Base-by-base conservation (phyloP, 2,888 invertebrate species). In the Napeogenes sylphis region DNA sequence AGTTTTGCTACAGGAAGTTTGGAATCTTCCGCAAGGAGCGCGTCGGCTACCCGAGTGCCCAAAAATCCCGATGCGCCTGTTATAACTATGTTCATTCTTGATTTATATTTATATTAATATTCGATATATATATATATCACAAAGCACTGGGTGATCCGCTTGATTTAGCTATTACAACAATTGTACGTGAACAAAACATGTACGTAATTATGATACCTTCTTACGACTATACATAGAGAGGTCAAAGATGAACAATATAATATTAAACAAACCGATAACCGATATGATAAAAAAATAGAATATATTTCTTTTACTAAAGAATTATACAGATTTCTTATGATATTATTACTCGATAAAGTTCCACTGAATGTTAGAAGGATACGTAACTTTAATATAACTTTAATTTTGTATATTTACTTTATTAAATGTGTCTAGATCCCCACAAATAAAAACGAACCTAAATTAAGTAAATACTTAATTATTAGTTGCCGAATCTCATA, bases 31-130 rank as follows among this genome's bases (percentile, higher is more conserved):
- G 66, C 65, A 8, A 84, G 72, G 35, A 85, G 69, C 13, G 68
- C 66, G 54, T 80, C 78, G 4, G 80, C 80, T 21, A 86, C 67
- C 0, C 80, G 75, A 4, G 76, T 70, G 0, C 87, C 85, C 4
- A 86, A 64, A 55, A 82, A 87, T 0, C 85, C 86, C 0, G 77
- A 81, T 10, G 84, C 85, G 30, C 87, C 85, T 4, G 85, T 86
- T n/a, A 86, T 75, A 8, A 83, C 76, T 3, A 85, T 75, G 64
- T 79, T 81, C 85, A 86, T 85, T 30, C 59, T 64, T 38, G 4
- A 35, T 45, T 32, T 38, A 35, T 56, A 14, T n/a, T n/a, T n/a
- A n/a, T 21, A 45, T 38, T 45, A 4, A 56, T 45, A 21, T 21
- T 21, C 21, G 21, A 21, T 21, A 21, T 21, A 21, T 21, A 21